Percentiles rank a stretch among this genome's conserved stretches.
phyloP scores from a whole-genome alignment of 2,888 invertebrate genomes.

The Ectemnius cavifrons region DNA sequence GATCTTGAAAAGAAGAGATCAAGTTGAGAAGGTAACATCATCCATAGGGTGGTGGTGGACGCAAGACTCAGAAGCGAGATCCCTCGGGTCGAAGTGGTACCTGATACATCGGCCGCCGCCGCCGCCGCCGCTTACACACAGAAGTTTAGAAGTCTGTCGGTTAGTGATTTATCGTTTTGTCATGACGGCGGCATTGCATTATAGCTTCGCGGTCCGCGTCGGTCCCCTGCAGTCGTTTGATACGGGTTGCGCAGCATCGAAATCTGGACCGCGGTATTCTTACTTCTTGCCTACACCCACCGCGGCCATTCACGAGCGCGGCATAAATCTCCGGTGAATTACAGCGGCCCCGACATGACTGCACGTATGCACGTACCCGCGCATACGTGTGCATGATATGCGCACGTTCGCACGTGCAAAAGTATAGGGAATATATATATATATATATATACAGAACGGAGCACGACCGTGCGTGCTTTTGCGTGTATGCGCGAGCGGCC shows the following conservation, averaged over 20 bases:
- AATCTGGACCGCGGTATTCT: conserved; percentile 47
- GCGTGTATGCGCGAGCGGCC: conserved; percentile 11
- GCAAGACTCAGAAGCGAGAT: conserved; percentile 28
- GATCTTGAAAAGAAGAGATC: neutral
- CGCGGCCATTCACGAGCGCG: conserved; percentile 38
- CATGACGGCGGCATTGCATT: conserved; percentile 24
- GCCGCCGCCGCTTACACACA: conserved; percentile 17
- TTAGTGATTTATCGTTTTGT: conserved; percentile 49
- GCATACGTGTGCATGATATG: neutral
- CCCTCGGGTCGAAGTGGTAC: conserved; percentile 14
- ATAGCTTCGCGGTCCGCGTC: no score
- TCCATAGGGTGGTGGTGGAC: neutral
- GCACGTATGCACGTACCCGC: conserved; percentile 30
- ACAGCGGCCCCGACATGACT: conserved; percentile 31
- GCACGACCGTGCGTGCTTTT: conserved; percentile 6
- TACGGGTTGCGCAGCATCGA: conserved; percentile 36
- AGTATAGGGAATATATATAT: neutral
- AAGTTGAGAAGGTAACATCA: neutral
- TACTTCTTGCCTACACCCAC: conserved; percentile 37
- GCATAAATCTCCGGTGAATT: conserved; percentile 57
- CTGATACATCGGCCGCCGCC: conserved; percentile 23
- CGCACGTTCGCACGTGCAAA: conserved; percentile 15
- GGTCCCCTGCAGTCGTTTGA: conserved; percentile 24
- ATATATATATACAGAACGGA: no score
- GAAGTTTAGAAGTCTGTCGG: conserved; percentile 25